Conservation (phyloP, 2,888 invertebrate species). For the Tortrix viridana region DNA sequence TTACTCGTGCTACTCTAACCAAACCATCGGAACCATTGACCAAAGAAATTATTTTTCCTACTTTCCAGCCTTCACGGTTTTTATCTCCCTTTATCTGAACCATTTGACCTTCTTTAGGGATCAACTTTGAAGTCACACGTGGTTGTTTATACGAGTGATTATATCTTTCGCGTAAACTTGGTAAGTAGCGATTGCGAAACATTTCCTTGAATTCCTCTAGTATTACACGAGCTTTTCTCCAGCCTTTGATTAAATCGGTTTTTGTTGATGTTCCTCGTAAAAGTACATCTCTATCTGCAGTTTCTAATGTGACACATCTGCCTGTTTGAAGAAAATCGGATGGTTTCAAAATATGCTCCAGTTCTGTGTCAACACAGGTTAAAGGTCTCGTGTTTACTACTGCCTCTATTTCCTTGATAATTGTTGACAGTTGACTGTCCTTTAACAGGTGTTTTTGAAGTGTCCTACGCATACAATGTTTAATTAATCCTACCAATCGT, state of each 20-base stretch:
- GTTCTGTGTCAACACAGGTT: constrained; percentile 31
- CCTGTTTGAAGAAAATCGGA: constrained; percentile 31
- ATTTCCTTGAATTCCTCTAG: constrained; percentile 18
- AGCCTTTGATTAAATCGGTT: background rate
- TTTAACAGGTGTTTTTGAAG: constrained; percentile 34
- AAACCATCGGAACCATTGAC: constrained; percentile 19
- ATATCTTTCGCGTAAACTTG: constrained; percentile 18
- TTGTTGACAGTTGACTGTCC: constrained; percentile 30
- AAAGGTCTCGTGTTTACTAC: constrained; percentile 39
- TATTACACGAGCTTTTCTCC: constrained; percentile 11
- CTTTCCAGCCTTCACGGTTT: constrained; percentile 30
- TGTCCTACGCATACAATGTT: constrained; percentile 38
- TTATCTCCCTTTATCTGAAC: constrained; percentile 34
- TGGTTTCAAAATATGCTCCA: constrained; percentile 34
- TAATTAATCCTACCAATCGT: constrained; percentile 34
- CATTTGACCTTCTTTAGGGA: constrained; percentile 18
- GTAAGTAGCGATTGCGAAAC: constrained; percentile 2
- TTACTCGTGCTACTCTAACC: constrained; percentile 29
- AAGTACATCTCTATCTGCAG: background rate
- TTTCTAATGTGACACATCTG: background rate
- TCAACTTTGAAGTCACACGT: constrained; percentile 4
- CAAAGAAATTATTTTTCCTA: constrained; percentile 26
- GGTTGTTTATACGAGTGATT: constrained; percentile 21
- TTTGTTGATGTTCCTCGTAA: background rate
- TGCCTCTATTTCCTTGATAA: constrained; percentile 38